Conservation (phyloP, 2,797 vertebrate species). For the Galago senegalensis region DNA sequence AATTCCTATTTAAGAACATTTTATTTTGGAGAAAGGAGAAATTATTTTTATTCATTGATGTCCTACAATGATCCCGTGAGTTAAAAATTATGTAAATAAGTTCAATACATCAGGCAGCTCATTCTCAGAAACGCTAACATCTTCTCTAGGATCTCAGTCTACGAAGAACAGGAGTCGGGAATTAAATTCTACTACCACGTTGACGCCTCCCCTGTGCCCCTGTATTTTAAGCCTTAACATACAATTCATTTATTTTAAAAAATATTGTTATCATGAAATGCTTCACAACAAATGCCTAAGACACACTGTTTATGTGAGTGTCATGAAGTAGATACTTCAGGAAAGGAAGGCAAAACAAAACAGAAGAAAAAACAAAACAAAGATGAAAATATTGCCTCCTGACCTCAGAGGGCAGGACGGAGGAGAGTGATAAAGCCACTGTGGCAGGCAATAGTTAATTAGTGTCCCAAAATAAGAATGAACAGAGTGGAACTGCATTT, state of each 20-base stretch:
- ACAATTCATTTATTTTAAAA: background rate
- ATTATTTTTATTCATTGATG: background rate
- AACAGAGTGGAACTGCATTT: background rate
- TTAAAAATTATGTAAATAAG: background rate
- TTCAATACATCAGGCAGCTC: background rate
- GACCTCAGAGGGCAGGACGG: background rate
- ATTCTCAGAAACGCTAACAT: background rate
- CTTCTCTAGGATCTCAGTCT: background rate
- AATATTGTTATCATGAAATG: constrained; percentile 1
- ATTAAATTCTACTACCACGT: background rate
- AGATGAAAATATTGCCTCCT: background rate
- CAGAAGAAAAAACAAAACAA: background rate
- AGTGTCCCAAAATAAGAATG: background rate
- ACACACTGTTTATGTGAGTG: background rate
- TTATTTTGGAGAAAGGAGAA: background rate
- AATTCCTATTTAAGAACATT: background rate
- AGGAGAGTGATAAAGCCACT: background rate
- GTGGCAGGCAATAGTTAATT: background rate
- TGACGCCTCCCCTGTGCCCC: background rate
- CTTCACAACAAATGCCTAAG: background rate
- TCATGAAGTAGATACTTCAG: background rate
- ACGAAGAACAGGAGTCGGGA: background rate
- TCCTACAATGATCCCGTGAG: background rate
- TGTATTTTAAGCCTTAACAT: constrained; percentile 44
- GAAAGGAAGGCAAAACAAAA: background rate